phyloP scores from a whole-genome alignment of 2,797 vertebrate genomes.

The Rhincodon typus region DNA sequence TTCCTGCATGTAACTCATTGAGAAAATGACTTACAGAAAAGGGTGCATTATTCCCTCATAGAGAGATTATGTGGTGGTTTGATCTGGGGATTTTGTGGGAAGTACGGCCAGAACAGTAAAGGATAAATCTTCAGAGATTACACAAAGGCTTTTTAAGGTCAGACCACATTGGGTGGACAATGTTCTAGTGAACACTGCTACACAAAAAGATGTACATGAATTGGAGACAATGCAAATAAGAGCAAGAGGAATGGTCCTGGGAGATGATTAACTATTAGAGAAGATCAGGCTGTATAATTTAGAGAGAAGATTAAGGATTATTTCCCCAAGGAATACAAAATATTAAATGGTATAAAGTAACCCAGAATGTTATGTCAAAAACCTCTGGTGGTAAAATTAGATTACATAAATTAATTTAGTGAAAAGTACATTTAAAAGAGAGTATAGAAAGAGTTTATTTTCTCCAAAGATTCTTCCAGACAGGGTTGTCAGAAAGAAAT shows the following conservation, averaged over 20 bases:
- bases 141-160: neutral
- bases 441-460: neutral
- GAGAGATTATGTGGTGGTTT: neutral
- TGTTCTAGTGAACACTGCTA: neutral
- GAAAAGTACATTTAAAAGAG: neutral
- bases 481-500: neutral
- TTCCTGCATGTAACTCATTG: neutral
- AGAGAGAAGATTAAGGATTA: neutral
- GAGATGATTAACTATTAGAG: neutral
- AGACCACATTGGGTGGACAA: neutral
- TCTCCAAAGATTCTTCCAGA: neutral
- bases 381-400: neutral
- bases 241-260: neutral
- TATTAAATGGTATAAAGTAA: neutral
- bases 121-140: neutral
- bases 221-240: neutral
- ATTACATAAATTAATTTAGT: neutral
- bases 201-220: neutral
- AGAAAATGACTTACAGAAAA: neutral
- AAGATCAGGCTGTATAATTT: neutral
- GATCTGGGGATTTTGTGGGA: neutral
- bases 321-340: neutral
- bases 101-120: neutral
- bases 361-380: neutral
- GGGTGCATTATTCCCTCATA: neutral